Evolutionary conservation across 2,797 vertebrate genomes (phyloP), one percentile per base, ranked within the genome.

Genomic region (Myotis vivesi): DNA sequence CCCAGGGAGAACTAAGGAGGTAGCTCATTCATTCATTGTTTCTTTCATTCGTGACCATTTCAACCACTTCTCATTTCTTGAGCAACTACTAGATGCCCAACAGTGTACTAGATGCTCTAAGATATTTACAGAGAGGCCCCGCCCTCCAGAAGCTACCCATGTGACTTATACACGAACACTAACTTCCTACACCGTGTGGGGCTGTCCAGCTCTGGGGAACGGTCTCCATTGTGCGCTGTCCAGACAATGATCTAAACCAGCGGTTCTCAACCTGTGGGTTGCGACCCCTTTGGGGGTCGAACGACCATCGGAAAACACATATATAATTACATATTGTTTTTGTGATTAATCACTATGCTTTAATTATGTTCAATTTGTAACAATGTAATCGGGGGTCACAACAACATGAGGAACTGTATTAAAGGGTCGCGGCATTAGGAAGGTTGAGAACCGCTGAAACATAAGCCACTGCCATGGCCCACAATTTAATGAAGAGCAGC

Each of bases 391-490:
- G 9, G 41, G 9, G 41, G 41, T 44, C 41, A 44, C 41, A 9
- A 10, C 41, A 44, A 44, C 41, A 44, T 44, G 41, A 44, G 41
- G 41, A 44, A 44, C 41, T 44, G 41, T 44, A 9, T 44, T 44
- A 44, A 44, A 44, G 41, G 41, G 41, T 44, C 9, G 41, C 9
- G 9, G 41, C 41, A 10, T 44, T 10, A 44, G 41, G 41, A 44
- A 44, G 41, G 41, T 44, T 44, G 41, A 10, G 41, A 44, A 44
- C 41, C 41, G 10, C 41, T 44, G 36, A 64, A 41, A 71, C 44
- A 11, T 3, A 9, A 33, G 16, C 11, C 46, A 9, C 22, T 23
- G 33, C 1, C 11, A 0, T 0, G 3, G 10, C 10, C 82, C 36
- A 38, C n/a, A 3, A 22, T 0, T 28, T 23, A 16, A 30, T 0